Percentiles rank a stretch among this genome's conserved stretches.
phyloP scores from a whole-genome alignment of 1,140 invertebrate genomes.

The Spodoptera litura region DNA sequence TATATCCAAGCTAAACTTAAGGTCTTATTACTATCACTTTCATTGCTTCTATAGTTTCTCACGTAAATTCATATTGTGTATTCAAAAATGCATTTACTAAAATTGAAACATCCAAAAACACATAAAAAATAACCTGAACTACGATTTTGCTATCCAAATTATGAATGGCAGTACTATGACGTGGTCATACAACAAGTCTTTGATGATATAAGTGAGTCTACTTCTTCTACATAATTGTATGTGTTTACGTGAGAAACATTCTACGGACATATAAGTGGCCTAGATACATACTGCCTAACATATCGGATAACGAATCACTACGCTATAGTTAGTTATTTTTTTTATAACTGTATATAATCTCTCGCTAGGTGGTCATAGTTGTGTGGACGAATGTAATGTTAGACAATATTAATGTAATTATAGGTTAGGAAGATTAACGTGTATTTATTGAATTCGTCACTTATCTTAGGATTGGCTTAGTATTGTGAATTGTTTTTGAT shows the following conservation, averaged over 20 bases:
- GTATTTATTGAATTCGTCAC: conserved; percentile 42
- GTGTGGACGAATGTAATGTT: conserved; percentile 67
- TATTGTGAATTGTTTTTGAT: conserved; percentile 28
- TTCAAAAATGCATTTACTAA: background rate
- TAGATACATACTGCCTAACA: conserved; percentile 77
- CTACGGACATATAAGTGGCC: conserved; percentile 63
- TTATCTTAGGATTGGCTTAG: conserved; percentile 44
- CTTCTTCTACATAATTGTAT: background rate
- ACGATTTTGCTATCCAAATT: background rate
- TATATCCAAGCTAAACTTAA: conserved; percentile 41
- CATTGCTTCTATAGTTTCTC: conserved; percentile 44
- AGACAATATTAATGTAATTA: conserved; percentile 73
- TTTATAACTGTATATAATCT: conserved; percentile 68
- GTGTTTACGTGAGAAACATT: conserved; percentile 12
- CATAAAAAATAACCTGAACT: background rate
- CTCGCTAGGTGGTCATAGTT: conserved; percentile 61
- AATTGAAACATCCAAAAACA: too few relatives aligned
- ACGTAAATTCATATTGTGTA: background rate
- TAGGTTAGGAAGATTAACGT: conserved; percentile 38
- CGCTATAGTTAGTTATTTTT: conserved; percentile 69
- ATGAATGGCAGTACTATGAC: too few relatives aligned
- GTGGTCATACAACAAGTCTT: too few relatives aligned
- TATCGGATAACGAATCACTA: conserved; percentile 75
- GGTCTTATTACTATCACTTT: conserved; percentile 48
- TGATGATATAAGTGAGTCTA: too few relatives aligned